Conservation (phyloP, 1,140 invertebrate genomes). For the Trichonephila inaurata region DNA sequence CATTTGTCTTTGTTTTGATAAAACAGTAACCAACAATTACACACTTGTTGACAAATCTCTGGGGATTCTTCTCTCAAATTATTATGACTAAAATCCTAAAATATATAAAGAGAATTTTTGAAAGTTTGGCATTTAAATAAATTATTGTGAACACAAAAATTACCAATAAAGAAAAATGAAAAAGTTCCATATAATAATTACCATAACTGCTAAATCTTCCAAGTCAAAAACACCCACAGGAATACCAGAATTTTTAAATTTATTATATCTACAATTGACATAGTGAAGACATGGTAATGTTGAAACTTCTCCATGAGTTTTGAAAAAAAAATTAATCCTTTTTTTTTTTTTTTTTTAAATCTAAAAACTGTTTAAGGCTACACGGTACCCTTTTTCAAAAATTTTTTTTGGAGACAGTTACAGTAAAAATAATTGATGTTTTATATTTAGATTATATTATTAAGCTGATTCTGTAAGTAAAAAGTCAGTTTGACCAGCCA, state of each 20-base stretch:
- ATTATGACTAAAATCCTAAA: slow-evolving; percentile 95
- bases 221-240: slow-evolving; percentile 95
- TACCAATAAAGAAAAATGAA: not conserved
- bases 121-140: not conserved
- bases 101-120: not conserved
- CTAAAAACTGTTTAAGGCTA: no score
- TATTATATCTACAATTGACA: slow-evolving; percentile 96
- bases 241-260: slow-evolving; percentile 93
- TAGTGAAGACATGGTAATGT: slow-evolving; percentile 91
- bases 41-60: slow-evolving; percentile 85
- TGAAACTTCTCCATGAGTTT: slow-evolving; percentile 95
- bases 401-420: no score
- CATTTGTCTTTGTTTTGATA: no score
- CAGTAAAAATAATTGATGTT: no score
- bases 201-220: slow-evolving; percentile 95
- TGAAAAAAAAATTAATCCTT: no score
- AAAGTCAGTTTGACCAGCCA: no score
- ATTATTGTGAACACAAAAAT: not conserved
- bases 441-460: no score
- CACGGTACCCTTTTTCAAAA: no score
- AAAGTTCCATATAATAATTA: slow-evolving; percentile 75
- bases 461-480: no score
- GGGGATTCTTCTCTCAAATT: slow-evolving; percentile 95
- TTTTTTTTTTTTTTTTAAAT: no score
- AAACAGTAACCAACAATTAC: no score